Base-by-base conservation (phyloP, 2,797 vertebrate genomes). In the Nasua narica region DNA sequence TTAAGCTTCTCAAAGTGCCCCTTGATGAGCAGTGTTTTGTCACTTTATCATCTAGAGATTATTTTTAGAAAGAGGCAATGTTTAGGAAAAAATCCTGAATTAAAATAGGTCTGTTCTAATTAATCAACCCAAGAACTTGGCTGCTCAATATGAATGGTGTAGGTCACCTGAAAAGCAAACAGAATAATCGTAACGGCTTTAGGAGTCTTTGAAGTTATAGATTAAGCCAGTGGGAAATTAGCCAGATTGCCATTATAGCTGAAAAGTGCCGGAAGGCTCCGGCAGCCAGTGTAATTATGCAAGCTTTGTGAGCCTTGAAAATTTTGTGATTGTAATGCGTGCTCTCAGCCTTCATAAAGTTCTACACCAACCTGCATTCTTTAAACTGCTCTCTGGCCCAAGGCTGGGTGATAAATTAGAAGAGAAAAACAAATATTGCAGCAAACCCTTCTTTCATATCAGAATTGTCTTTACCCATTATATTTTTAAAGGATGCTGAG, bases 261-360 rank as follows among this genome's bases (percentile, higher is more conserved):
- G 95, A 95, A 97, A 95, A 97, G 90, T 91, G 97, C 97, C 58
- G 3, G 95, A 96, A 98, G 97, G 97, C 62, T 82, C 54, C 7
- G 0, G 93, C 96, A 97, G 96, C 85, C 87, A 1, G 35, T 94
- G 74, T 97, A 98, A 97, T 98, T 97, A 98, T 97, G 96, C 97
- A 97, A 95, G 90, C 58, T 98, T 97, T 97, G 97, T 97, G 98
- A 98, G 88, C 97, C 97, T 96, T 97, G 97, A 98, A 97, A 90
- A 97, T 97, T 97, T 94, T 96, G 97, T 98, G 94, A 98, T 97
- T 97, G 96, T 91, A 95, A 84, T 95, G 90, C 3, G 25, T 76
- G 40, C 91, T 94, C 93, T 96, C 85, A 90, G 85, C 94, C 78
- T 97, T 97, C 95, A 88, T 96, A 97, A 98, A 92, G 74, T 91